A percentile compares a stretch with the other conserved stretches of the same genome.
Evolutionary conservation across 2,888 invertebrate species (phyloP).

Genomic region (Octonoba sinensis): DNA sequence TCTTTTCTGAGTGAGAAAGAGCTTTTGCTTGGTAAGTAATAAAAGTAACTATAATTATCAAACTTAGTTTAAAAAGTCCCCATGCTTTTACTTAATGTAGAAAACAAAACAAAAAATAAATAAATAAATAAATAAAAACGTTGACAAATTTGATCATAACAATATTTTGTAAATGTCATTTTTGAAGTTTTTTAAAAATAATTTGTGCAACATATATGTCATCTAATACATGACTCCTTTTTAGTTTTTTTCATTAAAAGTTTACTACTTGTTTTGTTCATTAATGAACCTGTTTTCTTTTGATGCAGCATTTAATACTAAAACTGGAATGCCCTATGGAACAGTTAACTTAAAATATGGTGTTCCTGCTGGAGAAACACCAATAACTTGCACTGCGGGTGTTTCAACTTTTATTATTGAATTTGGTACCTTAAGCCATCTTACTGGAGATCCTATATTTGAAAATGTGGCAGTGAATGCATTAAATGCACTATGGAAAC

Average conservation of each 20-base stretch:
- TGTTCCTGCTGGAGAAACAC: constrained; percentile 93
- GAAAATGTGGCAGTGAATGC: constrained; percentile 93
- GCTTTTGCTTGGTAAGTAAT: too few species aligned
- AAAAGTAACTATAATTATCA: too few species aligned
- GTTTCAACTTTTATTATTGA: constrained; percentile 97
- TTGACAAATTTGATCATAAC: too few species aligned
- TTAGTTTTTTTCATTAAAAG: neutral
- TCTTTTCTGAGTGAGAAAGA: too few species aligned
- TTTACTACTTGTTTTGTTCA: neutral
- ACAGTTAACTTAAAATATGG: constrained; percentile 87
- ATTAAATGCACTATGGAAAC: constrained; percentile 86
- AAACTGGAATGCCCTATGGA: constrained; percentile 94
- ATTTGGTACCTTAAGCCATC: constrained; percentile 91
- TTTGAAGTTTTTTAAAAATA: too few species aligned
- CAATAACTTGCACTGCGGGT: constrained; percentile 97
- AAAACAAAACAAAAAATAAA: too few species aligned
- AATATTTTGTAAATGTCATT: too few species aligned
- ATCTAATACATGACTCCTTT: neutral
- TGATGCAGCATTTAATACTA: constrained; percentile 72
- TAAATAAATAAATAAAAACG: too few species aligned
- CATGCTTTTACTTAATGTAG: too few species aligned
- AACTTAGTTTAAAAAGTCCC: too few species aligned
- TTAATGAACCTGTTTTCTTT: neutral
- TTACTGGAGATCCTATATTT: constrained; percentile 94
- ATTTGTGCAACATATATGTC: too few species aligned